Evolutionary conservation across 2,113 vertebrate genomes (phyloP).

Genomic region (Pagrus major): DNA sequence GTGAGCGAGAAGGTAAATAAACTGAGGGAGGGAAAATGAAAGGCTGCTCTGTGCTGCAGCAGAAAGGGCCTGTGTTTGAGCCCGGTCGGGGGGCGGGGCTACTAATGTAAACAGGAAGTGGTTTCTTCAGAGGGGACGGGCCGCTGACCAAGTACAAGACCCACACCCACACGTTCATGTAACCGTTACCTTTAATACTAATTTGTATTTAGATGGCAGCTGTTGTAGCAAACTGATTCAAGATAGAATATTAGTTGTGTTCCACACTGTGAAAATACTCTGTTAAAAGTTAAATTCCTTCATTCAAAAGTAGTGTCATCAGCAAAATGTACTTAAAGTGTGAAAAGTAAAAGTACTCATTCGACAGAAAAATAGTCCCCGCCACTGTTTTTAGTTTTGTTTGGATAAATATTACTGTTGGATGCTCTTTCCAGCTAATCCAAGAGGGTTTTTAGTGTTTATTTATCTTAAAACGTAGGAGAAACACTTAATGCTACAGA

Average conservation of each 20-base stretch:
- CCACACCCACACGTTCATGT: not conserved
- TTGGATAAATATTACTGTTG: no score
- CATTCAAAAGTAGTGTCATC: no score
- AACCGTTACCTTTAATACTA: constrained; percentile 30
- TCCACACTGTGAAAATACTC: no score
- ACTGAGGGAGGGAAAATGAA: constrained; percentile 66
- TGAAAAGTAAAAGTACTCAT: no score
- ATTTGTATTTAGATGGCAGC: not conserved
- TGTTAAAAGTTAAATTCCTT: no score
- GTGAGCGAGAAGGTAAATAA: constrained; percentile 74
- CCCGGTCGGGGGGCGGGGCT: constrained; percentile 32
- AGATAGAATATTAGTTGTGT: not conserved
- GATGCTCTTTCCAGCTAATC: no score
- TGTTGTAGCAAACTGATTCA: not conserved
- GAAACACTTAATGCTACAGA: no score
- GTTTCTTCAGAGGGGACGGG: constrained; percentile 63
- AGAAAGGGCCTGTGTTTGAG: constrained; percentile 81
- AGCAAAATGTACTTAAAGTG: no score
- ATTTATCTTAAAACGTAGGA: no score
- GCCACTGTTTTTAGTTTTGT: no score
- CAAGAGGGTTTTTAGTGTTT: no score
- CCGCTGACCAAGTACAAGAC: constrained; percentile 27
- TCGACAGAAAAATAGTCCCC: no score
- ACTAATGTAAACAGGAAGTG: constrained; percentile 87
- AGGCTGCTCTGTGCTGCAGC: constrained; percentile 67